Evolutionary conservation across 2,888 invertebrate genomes (phyloP).

Genomic region (Epiperipatus broadwayi): DNA sequence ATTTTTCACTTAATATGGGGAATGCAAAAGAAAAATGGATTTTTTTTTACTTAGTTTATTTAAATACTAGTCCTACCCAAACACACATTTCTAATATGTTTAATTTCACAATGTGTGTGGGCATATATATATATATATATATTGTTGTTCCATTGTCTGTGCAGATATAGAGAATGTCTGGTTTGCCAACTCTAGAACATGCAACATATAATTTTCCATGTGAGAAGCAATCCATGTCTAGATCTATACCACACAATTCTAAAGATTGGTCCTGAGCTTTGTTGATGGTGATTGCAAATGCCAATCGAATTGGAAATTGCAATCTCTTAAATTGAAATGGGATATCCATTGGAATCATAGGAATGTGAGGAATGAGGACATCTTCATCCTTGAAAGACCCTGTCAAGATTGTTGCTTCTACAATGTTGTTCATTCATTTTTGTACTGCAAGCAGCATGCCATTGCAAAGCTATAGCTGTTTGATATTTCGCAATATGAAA

Average conservation of each 20-base stretch:
- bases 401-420: slow-evolving; percentile 17
- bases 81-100: too few relatives aligned
- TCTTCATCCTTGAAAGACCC: slow-evolving; percentile 17
- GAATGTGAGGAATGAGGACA: slow-evolving; percentile 17
- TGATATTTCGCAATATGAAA: slow-evolving; percentile 19
- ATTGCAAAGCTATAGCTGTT: slow-evolving; percentile 20
- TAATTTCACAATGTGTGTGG: too few relatives aligned
- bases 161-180: too few relatives aligned
- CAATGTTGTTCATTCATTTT: slow-evolving; percentile 16
- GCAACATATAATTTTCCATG: too few relatives aligned
- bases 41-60: too few relatives aligned
- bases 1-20: too few relatives aligned
- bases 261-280: slow-evolving; percentile 17
- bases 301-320: slow-evolving; percentile 17
- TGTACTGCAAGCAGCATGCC: slow-evolving; percentile 19
- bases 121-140: too few relatives aligned
- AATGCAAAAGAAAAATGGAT: too few relatives aligned
- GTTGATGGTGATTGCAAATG: slow-evolving; percentile 17
- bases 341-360: slow-evolving; percentile 16
- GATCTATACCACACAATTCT: slow-evolving; percentile 14
- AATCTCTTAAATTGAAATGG: slow-evolving; percentile 17
- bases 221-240: slow-evolving; percentile 8
- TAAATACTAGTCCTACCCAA: too few relatives aligned
- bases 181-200: too few relatives aligned
- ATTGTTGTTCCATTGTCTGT: too few relatives aligned